These are phyloP conservation scores for Carollia perspicillata DNA, from an alignment of 2,113 vertebrate genomes.

Conservation along the genomic window DNA sequence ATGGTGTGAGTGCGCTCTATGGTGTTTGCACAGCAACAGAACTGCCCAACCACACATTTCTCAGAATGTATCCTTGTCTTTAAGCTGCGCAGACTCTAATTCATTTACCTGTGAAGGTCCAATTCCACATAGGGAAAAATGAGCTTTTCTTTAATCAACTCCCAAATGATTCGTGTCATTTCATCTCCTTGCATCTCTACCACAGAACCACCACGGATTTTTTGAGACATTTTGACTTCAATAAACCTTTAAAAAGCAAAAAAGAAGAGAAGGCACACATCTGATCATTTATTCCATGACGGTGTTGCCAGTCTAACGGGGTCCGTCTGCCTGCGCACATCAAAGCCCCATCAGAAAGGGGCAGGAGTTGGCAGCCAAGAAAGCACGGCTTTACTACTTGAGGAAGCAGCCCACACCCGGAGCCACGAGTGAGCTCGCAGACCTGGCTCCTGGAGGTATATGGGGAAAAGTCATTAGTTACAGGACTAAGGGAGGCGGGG, in stretches of 20 bases:
- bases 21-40: not conserved
- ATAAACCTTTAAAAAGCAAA: conserved; percentile 29
- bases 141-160: conserved; percentile 97
- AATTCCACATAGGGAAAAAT: conserved; percentile 95
- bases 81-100: not conserved
- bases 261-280: not conserved
- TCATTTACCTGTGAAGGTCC: conserved; percentile 94
- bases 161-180: conserved; percentile 99
- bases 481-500: not conserved
- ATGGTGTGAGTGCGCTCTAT: not conserved
- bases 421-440: not conserved
- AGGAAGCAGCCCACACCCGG: not conserved
- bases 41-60: not conserved
- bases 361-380: not conserved
- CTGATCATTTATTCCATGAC: not conserved
- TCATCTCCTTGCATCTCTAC: conserved; percentile 99
- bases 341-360: not conserved
- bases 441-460: not conserved
- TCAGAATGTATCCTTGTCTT: not conserved
- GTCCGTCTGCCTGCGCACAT: not conserved
- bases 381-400: not conserved
- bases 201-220: conserved; percentile 93
- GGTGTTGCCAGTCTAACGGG: not conserved
- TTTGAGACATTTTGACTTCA: conserved; percentile 90
- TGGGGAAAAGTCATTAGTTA: not conserved